Base-by-base conservation (phyloP, 2,888 invertebrate species). In the Archips xylosteana region DNA sequence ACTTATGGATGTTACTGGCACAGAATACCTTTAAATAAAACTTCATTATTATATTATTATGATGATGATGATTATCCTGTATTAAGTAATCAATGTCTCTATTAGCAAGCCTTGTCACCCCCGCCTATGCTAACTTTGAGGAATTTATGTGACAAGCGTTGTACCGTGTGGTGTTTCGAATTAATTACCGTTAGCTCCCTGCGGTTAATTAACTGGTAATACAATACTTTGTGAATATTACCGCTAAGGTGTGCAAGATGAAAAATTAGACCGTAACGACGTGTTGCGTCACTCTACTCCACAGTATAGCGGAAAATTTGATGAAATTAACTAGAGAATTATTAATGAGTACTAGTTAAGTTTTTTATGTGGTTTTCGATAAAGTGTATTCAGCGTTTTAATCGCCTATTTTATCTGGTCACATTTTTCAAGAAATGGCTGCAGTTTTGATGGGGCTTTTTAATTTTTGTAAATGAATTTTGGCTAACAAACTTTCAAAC, bases 101-200 rank as follows among this genome's bases (percentile, higher is more conserved):
- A 70, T 69, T 61, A 74, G 63, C 66, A 59, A 67, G 63, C 70
- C 70, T 77, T 76, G 78, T 74, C 75, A 76, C 76, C 79, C 77
- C 77, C 51, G 71, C 71, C 75, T 76, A 79, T 79, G 79, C 79
- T 85, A 86, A 86, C 87, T 87, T 87, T 89, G 90, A 90, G 87
- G 87, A 91, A 91, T 92, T 90, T 91, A 91, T 91, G 90, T 89
- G 91, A 90, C 91, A 90, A 82, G 84, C 85, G 82, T 82, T 84
- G 86, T 87, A 88, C 85, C 87, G 86, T 83, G 85, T 83, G 86
- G 83, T 84, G 87, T 89, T 85, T 86, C 87, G 87, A 73, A 75
- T 90, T 92, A 91, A 92, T 92, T 90, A 91, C 88, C 80, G 84
- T 83, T 85, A 83, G 85, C 84, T 84, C 83, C 84, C 78, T 83